phyloP scores from a whole-genome alignment of 2,113 vertebrate genomes.

The Tragelaphus buxtoni region DNA sequence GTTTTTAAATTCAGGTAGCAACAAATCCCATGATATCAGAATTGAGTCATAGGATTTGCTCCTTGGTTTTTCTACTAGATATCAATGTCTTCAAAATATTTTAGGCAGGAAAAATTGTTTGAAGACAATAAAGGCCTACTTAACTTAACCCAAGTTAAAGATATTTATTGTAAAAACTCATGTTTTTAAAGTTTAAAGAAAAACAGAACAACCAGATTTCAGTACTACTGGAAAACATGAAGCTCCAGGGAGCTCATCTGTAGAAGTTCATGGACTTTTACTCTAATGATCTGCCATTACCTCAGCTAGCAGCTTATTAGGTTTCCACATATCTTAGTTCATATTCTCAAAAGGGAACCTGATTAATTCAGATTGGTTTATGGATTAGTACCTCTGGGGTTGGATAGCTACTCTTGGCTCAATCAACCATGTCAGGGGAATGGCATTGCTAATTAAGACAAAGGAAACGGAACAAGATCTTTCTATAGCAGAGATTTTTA shows the following conservation, averaged over 20 bases:
- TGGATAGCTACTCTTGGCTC: conserved; percentile 15
- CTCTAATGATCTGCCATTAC: conserved; percentile 45
- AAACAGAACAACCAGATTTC: neutral
- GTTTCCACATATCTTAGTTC: conserved; percentile 39
- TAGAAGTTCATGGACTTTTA: neutral
- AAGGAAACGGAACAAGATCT: neutral
- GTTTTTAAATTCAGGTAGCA: neutral
- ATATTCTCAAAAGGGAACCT: conserved; percentile 51
- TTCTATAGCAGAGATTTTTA: neutral
- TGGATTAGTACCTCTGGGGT: conserved; percentile 31
- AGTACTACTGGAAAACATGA: neutral
- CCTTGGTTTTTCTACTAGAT: neutral
- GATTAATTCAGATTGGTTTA: conserved; percentile 66
- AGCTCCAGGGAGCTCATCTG: neutral
- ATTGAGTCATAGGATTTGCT: neutral
- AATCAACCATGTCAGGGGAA: conserved; percentile 42
- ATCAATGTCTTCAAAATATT: neutral
- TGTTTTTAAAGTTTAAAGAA: neutral
- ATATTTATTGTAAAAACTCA: neutral
- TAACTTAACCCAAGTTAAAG: neutral
- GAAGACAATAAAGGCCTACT: neutral
- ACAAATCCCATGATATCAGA: neutral
- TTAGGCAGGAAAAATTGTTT: neutral
- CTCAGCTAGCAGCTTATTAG: conserved; percentile 42
- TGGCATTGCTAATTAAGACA: conserved; percentile 42